Conservation (phyloP, 2,888 invertebrate genomes). For the Periphyllus acericola region DNA sequence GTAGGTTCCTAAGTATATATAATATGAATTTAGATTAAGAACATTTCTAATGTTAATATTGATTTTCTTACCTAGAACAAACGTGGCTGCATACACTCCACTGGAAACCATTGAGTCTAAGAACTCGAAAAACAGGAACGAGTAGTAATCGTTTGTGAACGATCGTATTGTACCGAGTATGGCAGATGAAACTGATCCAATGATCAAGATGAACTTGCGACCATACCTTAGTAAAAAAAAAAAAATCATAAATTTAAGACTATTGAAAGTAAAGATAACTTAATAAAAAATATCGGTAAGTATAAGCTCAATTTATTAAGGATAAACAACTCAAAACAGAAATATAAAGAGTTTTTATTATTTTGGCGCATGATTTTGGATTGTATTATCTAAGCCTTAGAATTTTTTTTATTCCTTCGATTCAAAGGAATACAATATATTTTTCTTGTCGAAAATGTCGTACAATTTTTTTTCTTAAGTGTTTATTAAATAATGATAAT, state of each 20-base stretch:
- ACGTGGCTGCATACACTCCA: conserved; percentile 78
- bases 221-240: conserved; percentile 70
- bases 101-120: conserved; percentile 77
- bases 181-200: conserved; percentile 72
- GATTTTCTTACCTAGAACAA: conserved; percentile 74
- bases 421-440: too few species aligned
- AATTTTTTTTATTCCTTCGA: too few species aligned
- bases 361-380: background rate
- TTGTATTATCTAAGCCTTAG: too few species aligned
- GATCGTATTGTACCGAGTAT: conserved; percentile 76
- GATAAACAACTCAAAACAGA: background rate
- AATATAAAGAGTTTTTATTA: background rate
- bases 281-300: too few species aligned
- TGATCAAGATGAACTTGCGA: conserved; percentile 72
- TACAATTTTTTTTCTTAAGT: too few species aligned
- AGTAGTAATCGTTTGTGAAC: conserved; percentile 76
- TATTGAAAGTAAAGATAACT: background rate
- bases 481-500: too few species aligned
- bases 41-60: too few species aligned
- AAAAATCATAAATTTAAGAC: background rate
- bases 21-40: too few species aligned
- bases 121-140: conserved; percentile 78
- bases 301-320: background rate
- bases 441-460: too few species aligned
- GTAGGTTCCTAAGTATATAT: too few species aligned